Conservation (phyloP, 2,113 vertebrate genomes). For the Cochlearius cochlearius region DNA sequence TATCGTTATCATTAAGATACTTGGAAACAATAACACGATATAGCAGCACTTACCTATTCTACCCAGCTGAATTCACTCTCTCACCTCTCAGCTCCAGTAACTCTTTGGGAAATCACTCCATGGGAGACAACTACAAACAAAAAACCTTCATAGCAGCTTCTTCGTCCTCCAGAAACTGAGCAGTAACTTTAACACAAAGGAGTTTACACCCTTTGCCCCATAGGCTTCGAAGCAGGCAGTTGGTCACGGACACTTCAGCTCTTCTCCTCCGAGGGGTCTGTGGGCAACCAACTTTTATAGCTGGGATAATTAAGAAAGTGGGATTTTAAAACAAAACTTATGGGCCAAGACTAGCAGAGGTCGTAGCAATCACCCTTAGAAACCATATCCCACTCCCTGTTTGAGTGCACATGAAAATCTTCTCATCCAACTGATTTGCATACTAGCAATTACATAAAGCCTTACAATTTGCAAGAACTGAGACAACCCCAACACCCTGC, state of each 20-base stretch:
- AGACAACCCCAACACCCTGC: background rate
- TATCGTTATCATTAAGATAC: background rate
- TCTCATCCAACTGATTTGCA: background rate
- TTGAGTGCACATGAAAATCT: background rate
- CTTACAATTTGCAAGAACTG: background rate
- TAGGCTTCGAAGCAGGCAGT: background rate
- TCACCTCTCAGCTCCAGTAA: background rate
- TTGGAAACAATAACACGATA: rapidly evolving
- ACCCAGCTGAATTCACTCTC: background rate
- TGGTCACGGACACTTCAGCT: background rate
- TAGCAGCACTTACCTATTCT: background rate
- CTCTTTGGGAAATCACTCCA: background rate
- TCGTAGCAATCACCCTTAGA: rapidly evolving
- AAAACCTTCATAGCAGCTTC: background rate
- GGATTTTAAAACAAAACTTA: background rate
- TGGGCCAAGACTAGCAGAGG: rapidly evolving
- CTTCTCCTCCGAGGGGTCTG: background rate
- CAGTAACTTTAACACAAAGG: background rate
- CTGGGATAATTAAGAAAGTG: background rate
- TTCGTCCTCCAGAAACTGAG: background rate
- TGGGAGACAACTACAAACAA: background rate
- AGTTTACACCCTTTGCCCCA: background rate
- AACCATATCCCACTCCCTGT: background rate
- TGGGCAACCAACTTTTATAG: background rate
- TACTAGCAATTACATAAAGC: rapidly evolving